A percentile compares a stretch with the other conserved stretches of the same genome.
Conservation (phyloP, 2,888 invertebrate species). For the Volucella zonaria region DNA sequence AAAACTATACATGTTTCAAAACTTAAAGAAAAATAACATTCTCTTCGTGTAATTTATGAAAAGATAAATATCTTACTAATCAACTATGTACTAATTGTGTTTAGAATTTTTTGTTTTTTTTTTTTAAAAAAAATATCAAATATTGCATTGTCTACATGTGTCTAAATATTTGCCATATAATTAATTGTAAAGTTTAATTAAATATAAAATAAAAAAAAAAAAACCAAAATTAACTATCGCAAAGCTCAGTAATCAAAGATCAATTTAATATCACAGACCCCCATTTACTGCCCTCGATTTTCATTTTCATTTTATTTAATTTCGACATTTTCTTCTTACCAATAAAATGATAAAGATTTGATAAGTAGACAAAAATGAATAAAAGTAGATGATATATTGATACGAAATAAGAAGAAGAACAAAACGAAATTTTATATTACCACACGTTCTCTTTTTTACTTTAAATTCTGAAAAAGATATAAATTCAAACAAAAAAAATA, state of each 20-base stretch:
- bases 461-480: slow-evolving; percentile 11
- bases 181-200: slow-evolving; percentile 58
- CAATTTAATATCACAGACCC: slow-evolving; percentile 60
- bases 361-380: slow-evolving; percentile 53
- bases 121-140: slow-evolving; percentile 25
- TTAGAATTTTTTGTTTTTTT: slow-evolving; percentile 29
- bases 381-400: slow-evolving; percentile 7
- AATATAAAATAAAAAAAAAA: slow-evolving; percentile 9
- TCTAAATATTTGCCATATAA: slow-evolving; percentile 70
- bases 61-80: slow-evolving; percentile 41
- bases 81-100: slow-evolving; percentile 66
- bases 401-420: slow-evolving; percentile 7
- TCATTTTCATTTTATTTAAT: slow-evolving; percentile 23
- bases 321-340: background rate
- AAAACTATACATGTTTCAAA: slow-evolving; percentile 71
- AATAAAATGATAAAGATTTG: slow-evolving; percentile 20
- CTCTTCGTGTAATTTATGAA: slow-evolving; percentile 60
- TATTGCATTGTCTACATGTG: slow-evolving; percentile 72
- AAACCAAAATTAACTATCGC: background rate
- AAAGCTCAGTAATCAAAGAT: slow-evolving; percentile 50
- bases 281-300: slow-evolving; percentile 34
- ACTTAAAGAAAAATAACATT: slow-evolving; percentile 57
- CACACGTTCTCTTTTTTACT: slow-evolving; percentile 35
- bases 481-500: slow-evolving; percentile 11
- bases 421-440: slow-evolving; percentile 36